Evolutionary conservation across 2,797 vertebrate genomes (phyloP), one percentile per base, ranked within the genome.

Genomic region (Hemitrygon akajei): DNA sequence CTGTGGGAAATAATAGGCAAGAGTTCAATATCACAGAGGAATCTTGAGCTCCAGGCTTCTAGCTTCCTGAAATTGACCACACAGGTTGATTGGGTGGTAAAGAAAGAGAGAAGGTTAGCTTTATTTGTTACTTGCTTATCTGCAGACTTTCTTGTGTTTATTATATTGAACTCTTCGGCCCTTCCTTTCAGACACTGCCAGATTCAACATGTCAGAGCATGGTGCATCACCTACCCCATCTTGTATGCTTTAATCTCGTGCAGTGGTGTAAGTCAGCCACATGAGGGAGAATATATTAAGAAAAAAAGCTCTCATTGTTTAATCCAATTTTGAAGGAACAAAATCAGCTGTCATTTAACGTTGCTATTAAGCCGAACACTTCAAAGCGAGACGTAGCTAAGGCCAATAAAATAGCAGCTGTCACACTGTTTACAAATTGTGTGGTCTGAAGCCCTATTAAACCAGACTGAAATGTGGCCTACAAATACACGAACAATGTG

Each of bases 361-460:
- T 96, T 96, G 96, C 97, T 95, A 95, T 97, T 97, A 96, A 96
- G 95, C 94, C 96, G 96, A 96, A 95, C 94, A 94, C 96, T 95
- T 96, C 96, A 95, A 97, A 97, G 96, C 96, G 96, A 96, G 97
- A 96, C 95, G 94, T 94, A 94, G 86, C 86, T 20, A 10, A 18
- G 7, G 6, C 3, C 16, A 94, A 96, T 96, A 96, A 96, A 97
- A 96, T 96, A 96, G 97, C 97, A 97, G 97, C 95, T 97, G 97
- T 97, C 97, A 97, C 97, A 95, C 96, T 94, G 96, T 94, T 96
- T 96, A 95, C 98, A 98, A 98, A 98, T 97, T 98, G 97, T 97
- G 97, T 97, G 97, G 96, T 98, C 97, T 97, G 97, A 98, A 96
- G 97, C 97, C 97, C 97, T 98, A 99, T 99, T 98, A 98, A 97